Evolutionary conservation across 2,113 vertebrate genomes (phyloP).

Genomic region (Dipodomys ordii): DNA sequence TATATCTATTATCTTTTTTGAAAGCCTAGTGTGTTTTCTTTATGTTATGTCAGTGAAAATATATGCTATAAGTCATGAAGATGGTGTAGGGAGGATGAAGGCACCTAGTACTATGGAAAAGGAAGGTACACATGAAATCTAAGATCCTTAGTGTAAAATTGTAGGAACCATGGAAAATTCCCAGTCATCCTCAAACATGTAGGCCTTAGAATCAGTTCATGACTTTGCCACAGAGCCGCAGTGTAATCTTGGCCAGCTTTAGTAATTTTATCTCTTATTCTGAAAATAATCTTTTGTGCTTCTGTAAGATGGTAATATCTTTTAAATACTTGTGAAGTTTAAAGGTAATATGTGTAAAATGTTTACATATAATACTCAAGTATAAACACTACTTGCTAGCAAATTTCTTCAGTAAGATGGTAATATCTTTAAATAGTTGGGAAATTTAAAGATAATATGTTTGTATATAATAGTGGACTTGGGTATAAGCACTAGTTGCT

Average conservation of each 20-base stretch:
- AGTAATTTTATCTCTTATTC: neutral
- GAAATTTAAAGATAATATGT: slow-evolving; percentile 17
- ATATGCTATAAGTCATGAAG: neutral
- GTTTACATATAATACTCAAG: neutral
- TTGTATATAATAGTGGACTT: neutral
- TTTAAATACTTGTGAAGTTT: slow-evolving; percentile 32
- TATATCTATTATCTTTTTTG: neutral
- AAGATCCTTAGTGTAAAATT: neutral
- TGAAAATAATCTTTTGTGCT: neutral
- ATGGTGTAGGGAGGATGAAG: neutral
- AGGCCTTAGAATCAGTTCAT: neutral
- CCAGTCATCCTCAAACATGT: neutral
- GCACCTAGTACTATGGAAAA: neutral
- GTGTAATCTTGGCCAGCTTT: neutral
- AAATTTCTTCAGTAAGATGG: neutral
- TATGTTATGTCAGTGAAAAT: slow-evolving; percentile 13
- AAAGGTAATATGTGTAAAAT: neutral
- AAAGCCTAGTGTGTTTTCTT: neutral
- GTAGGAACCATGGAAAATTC: neutral
- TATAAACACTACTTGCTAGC: too few relatives aligned
- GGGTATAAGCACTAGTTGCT: neutral
- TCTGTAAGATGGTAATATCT: neutral
- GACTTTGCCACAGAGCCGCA: neutral
- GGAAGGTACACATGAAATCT: neutral
- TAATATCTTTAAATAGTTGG: slow-evolving; percentile 4